phyloP scores from a whole-genome alignment of 2,113 vertebrate species.

The Eptesicus fuscus region DNA sequence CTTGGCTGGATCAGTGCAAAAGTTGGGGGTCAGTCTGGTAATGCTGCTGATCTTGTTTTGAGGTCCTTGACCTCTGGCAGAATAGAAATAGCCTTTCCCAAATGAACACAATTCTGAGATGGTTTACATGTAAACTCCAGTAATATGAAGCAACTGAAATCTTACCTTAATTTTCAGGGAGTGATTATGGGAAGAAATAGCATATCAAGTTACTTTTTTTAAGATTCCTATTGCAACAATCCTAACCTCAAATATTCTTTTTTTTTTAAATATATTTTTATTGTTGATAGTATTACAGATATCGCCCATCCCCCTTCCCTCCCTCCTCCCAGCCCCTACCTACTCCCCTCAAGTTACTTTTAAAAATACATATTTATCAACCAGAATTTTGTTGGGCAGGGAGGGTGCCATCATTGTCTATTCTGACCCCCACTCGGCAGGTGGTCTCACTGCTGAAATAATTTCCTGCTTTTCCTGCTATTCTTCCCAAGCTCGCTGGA shows the following conservation, averaged over 20 bases:
- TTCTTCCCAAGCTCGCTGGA: conserved; percentile 36
- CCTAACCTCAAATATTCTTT: no score
- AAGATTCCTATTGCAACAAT: no score
- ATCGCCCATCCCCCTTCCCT: no score
- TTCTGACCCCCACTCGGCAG: background rate
- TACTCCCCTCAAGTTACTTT: conserved; percentile 1
- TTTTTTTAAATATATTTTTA: no score
- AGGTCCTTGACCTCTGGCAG: background rate
- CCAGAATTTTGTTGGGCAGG: conserved; percentile 25
- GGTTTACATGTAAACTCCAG: background rate
- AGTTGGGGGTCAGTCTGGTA: background rate
- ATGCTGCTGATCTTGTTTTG: background rate
- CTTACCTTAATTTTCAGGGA: background rate
- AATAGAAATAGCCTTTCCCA: background rate
- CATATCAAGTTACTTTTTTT: background rate
- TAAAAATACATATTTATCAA: background rate
- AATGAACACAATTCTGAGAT: background rate
- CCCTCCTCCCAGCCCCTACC: no score
- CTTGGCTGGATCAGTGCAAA: background rate
- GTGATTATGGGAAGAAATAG: conserved; percentile 6
- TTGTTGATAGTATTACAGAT: no score
- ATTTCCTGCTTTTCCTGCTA: conserved; percentile 59
- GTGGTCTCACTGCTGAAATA: conserved; percentile 48
- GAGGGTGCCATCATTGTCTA: conserved; percentile 6
- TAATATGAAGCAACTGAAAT: background rate